Base-by-base conservation (phyloP, 2,888 invertebrate genomes). In the Meandrusa payeni region DNA sequence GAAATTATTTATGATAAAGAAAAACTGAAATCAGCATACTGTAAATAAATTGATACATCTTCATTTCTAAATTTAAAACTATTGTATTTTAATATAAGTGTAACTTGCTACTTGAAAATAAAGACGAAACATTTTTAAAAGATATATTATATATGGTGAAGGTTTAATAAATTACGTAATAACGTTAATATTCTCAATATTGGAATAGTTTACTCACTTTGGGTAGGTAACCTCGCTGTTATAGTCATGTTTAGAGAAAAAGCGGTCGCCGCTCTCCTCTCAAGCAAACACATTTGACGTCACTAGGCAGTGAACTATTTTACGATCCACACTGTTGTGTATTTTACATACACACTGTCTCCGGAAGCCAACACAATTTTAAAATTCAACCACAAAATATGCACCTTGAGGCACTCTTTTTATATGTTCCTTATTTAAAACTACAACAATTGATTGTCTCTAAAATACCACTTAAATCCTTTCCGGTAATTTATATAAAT, bases 191-290 rank as follows among this genome's bases (percentile, higher is more conserved):
- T 13, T 9, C 3, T 13, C 9, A 28, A 32, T 10, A 34, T 12
- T 19, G 3, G 5, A 36, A 43, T 32, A 33, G n/a, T 28, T 26
- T 57, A 79, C 82, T 85, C 73, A 83, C 85, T 81, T 65, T 71
- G 78, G 17, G 72, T 61, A 46, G 68, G 66, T 61, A 82, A 62
- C 61, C 79, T 76, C 40, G 77, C 75, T 27, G 85, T 74, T 57
- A 86, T 64, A 56, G 82, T 86, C 82, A 85, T 86, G 48, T 75
- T 75, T 55, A 69, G 55, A 59, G 70, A 64, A 57, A 60, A 58
- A 58, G 69, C 62, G 50, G 56, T 68, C 46, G 58, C 57, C 50
- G 67, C 64, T 57, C 68, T 67, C 57, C 65, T 69, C 63, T 76
- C 68, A 59, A 72, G 59, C 48, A 75, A 57, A 59, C 79, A 79